These are phyloP conservation scores for Helostoma temminkii DNA, from an alignment of 2,797 vertebrate genomes.

Conservation along the genomic window DNA sequence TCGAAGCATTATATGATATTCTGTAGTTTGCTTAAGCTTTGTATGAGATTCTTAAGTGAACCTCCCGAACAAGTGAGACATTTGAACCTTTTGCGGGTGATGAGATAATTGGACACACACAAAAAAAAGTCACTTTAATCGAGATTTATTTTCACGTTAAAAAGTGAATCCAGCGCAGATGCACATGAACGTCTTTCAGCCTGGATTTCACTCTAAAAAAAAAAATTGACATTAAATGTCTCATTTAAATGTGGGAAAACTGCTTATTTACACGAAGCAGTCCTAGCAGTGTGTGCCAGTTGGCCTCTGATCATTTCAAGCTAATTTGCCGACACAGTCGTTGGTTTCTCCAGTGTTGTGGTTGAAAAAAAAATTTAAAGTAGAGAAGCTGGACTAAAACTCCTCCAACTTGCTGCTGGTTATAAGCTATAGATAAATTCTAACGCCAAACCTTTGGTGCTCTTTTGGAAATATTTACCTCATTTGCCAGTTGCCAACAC, in stretches of 20 bases:
- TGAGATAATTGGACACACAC: conserved; percentile 36
- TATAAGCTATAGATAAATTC: conserved; percentile 68
- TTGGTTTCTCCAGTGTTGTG: conserved; percentile 40
- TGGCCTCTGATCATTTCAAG: conserved; percentile 43
- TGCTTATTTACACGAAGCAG: conserved; percentile 67
- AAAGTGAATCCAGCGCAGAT: conserved; percentile 51
- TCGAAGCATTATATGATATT: conserved; percentile 62
- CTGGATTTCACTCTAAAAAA: conserved; percentile 66
- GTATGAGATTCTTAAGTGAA: conserved; percentile 47
- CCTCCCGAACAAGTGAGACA: conserved; percentile 34
- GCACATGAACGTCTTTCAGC: conserved; percentile 19
- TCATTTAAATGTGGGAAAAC: conserved; percentile 54
- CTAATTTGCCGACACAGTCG: conserved; percentile 29
- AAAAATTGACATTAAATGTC: conserved; percentile 75
- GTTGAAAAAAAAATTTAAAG: conserved; percentile 1
- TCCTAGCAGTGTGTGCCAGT: conserved; percentile 34
- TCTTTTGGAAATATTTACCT: conserved; percentile 74
- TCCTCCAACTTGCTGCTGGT: conserved; percentile 47
- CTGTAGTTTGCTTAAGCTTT: conserved; percentile 60
- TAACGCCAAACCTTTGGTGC: conserved; percentile 74
- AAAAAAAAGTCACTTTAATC: conserved; percentile 47
- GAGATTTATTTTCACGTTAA: conserved; percentile 21
- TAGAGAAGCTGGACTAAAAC: conserved; percentile 50
- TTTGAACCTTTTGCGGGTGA: conserved; percentile 55
- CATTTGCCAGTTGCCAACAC: conserved; percentile 69